phyloP scores from a whole-genome alignment of 2,888 invertebrate species.

The Megalurothrips usitatus region DNA sequence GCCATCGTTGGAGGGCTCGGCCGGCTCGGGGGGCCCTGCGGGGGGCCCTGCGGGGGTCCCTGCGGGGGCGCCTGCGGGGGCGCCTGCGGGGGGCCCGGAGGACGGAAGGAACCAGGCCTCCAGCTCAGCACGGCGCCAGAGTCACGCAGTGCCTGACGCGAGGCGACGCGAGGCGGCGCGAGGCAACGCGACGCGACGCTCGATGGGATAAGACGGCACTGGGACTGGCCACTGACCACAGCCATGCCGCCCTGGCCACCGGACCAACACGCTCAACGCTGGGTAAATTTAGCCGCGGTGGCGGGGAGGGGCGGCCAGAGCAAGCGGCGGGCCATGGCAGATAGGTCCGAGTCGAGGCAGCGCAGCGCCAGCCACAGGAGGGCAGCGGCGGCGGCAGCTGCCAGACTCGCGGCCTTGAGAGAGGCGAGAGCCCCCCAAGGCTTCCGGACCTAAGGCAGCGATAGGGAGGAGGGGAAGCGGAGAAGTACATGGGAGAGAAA shows the following conservation, averaged over 20 bases:
- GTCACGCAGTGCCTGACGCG: conserved; percentile 39
- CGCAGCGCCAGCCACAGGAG: not conserved
- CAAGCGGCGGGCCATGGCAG: not conserved
- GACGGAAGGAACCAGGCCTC: conserved; percentile 39
- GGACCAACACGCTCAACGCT: conserved; percentile 35
- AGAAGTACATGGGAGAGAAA: no score
- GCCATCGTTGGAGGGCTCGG: conserved; percentile 29
- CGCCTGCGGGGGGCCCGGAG: conserved; percentile 34
- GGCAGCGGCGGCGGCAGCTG: not conserved
- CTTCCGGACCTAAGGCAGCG: not conserved
- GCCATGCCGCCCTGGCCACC: conserved; percentile 39
- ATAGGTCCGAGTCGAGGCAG: not conserved
- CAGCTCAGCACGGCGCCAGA: conserved; percentile 41
- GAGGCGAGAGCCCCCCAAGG: conserved; percentile 11
- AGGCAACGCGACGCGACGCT: not conserved
- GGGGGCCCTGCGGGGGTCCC: not conserved
- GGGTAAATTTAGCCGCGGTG: conserved; percentile 29
- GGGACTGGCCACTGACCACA: conserved; percentile 47
- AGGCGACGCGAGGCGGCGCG: not conserved
- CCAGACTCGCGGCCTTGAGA: conserved; percentile 1
- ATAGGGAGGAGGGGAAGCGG: no score
- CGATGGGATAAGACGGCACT: conserved; percentile 23
- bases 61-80: not conserved
- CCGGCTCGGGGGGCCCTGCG: not conserved
- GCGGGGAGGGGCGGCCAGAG: not conserved